Percentiles rank a stretch among this genome's conserved stretches.
phyloP scores from a whole-genome alignment of 2,113 vertebrate genomes.

The Catharus bicknelli region DNA sequence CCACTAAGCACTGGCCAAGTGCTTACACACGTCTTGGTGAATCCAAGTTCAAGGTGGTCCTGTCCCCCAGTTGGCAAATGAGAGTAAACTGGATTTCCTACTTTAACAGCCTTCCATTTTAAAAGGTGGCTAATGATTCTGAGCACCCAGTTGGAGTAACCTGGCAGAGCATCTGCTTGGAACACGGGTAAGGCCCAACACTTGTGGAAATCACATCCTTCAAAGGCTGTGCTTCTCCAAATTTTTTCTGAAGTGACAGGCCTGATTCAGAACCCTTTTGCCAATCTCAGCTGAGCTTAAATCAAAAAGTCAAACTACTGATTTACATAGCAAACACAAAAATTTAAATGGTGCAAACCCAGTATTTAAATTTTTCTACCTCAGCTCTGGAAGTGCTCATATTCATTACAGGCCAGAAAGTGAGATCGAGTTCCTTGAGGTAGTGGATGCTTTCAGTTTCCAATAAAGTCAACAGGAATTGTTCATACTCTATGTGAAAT shows the following conservation, averaged over 20 bases:
- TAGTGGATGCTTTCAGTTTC: background rate
- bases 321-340: background rate
- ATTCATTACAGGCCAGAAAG: slow-evolving; percentile 2
- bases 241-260: accelerated
- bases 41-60: background rate
- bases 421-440: background rate
- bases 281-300: background rate
- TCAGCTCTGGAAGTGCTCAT: background rate
- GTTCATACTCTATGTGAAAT: background rate
- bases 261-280: background rate
- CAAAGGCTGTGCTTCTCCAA: background rate
- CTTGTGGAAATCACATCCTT: background rate
- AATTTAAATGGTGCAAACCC: background rate
- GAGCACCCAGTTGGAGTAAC: background rate
- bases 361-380: background rate
- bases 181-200: background rate
- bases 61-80: background rate
- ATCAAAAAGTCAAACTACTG: background rate
- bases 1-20: background rate
- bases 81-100: background rate
- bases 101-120: background rate
- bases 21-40: accelerated
- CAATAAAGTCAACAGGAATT: background rate
- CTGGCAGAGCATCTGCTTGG: background rate
- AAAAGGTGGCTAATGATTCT: background rate